Evolutionary conservation across 2,888 invertebrate species (phyloP), one percentile per base, ranked within the genome.

Genomic region (Machimus atricapillus): DNA sequence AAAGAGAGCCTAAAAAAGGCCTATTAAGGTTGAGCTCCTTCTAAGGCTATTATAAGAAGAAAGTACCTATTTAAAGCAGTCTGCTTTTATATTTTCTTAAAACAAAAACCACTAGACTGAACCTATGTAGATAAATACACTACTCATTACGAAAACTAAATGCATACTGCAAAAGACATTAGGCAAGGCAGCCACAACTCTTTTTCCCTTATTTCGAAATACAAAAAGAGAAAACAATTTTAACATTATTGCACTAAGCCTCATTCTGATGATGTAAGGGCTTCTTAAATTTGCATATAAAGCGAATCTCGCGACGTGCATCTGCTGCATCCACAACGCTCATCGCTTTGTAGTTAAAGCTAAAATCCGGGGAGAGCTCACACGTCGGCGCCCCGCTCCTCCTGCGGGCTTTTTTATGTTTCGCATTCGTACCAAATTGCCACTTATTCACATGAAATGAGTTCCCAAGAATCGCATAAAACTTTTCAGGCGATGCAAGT

Each of bases 391-490:
- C 12, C 43, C 78, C 43, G 78, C 12, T 40, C 78, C 37, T 12
- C 43, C 43, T 14, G 27, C 27, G 43, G 78, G 46, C 19, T 43
- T 77, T 78, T 76, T 37, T 43, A 78, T 43, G 78, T 19, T 23
- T 27, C 16, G 23, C 43, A 78, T 43, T 78, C 43, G 78, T 78
- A 78, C 23, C 23, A 78, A 78, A 78, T 78, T 78, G 78, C 78
- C 78, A 78, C 78, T 78, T 78, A 78, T 78, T 78, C 78, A 78
- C 40, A 46, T 78, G 78, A 78, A 78, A 78, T 78, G 78, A 43
- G 78, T 78, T 78, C 78, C 78, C 78, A 78, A 78, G 78, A 78
- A 78, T 78, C 23, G 43, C 78, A 78, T 40, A 40, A 78, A 78
- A 43, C 43, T 78, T 43, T 43, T 46, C 19, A 23, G 43, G 43